Conservation (phyloP, 2,888 invertebrate genomes). For the Therioaphis trifolii region DNA sequence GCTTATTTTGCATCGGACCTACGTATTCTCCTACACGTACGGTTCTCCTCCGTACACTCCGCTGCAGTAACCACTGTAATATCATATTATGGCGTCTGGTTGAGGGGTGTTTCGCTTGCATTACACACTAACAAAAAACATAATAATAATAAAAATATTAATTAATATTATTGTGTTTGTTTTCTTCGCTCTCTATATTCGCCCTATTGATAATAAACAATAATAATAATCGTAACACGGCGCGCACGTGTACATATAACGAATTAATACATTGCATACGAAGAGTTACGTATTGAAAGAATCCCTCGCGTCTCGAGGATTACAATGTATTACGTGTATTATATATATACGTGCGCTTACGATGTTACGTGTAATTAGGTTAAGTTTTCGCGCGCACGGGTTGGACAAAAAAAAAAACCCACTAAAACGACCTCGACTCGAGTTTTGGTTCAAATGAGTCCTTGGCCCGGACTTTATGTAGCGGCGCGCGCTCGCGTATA, state of each 20-base stretch:
- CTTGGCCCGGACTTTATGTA: constrained; percentile 52
- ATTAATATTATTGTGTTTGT: neutral
- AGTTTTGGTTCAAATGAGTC: constrained; percentile 57
- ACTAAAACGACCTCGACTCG: constrained; percentile 54
- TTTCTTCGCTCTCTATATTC: neutral
- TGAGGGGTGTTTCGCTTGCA: constrained; percentile 60
- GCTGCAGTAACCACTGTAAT: neutral
- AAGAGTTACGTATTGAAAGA: too few relatives aligned
- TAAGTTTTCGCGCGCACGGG: constrained; percentile 47
- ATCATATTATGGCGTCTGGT: constrained; percentile 54
- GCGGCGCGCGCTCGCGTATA: neutral
- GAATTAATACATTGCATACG: too few relatives aligned
- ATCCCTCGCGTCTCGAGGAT: neutral
- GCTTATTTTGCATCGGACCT: neutral
- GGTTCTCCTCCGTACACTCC: constrained; percentile 2
- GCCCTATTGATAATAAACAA: too few relatives aligned
- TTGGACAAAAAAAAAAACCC: neutral
- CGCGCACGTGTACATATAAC: too few relatives aligned
- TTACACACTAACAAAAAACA: neutral
- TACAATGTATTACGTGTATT: neutral
- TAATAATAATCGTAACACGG: too few relatives aligned
- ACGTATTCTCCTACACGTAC: neutral
- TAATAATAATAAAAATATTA: neutral
- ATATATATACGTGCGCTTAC: neutral
- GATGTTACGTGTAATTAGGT: constrained; percentile 41